phyloP scores from a whole-genome alignment of 2,888 invertebrate genomes.

The Melanchra persicariae region DNA sequence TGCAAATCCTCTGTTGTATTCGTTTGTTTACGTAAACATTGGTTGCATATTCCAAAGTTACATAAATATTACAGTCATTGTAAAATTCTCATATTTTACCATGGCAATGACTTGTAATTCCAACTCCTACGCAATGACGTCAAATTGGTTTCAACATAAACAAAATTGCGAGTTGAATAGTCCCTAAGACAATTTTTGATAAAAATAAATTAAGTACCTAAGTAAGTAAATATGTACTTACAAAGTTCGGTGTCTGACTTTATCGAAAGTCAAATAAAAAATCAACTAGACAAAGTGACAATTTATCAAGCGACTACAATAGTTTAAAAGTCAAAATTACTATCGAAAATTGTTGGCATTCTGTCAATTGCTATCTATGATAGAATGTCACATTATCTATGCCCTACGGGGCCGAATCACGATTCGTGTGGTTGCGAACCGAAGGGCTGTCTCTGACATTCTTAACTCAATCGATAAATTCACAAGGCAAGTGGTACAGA shows the following conservation, averaged over 20 bases:
- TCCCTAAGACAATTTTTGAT: background rate
- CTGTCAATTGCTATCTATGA: background rate
- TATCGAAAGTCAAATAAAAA: background rate
- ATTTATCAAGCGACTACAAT: background rate
- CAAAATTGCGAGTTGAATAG: conserved; percentile 14
- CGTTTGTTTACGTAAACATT: conserved; percentile 19
- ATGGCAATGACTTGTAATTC: conserved; percentile 27
- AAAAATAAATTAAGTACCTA: background rate
- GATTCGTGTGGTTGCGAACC: background rate
- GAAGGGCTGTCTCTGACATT: background rate
- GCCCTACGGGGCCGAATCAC: background rate
- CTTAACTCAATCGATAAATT: conserved; percentile 24
- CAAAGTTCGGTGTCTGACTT: background rate
- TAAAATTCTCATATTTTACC: conserved; percentile 27
- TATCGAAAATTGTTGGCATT: background rate
- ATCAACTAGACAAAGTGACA: background rate
- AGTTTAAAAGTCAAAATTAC: background rate
- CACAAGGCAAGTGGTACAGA: background rate
- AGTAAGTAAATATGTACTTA: background rate
- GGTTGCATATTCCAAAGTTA: conserved; percentile 12
- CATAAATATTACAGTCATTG: conserved; percentile 22
- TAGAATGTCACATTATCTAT: background rate
- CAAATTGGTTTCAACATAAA: conserved; percentile 9
- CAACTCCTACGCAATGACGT: conserved; percentile 29
- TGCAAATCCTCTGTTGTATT: conserved; percentile 19